Base-by-base conservation (phyloP, 2,797 vertebrate genomes). In the Pagetopsis macropterus region DNA sequence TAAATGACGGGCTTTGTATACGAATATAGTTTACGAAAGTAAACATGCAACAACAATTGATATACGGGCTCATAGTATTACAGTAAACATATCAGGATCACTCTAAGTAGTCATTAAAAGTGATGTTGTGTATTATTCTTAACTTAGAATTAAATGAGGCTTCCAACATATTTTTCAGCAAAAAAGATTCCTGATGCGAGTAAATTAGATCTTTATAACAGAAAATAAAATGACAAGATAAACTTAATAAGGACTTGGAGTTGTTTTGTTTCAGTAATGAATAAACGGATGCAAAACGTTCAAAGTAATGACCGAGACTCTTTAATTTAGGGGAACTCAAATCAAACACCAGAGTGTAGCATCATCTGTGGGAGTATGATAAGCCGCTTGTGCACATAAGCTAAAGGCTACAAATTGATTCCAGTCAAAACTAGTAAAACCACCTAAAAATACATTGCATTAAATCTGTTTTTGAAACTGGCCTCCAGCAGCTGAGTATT, bases 331-430 rank as follows among this genome's bases (percentile, higher is more conserved):
- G 5, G 3, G 8, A 33, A 79, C 65, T 65, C 23, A 45, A 41
- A 77, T 76, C 10, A 55, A 77, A 50, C 55, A 52, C 2, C 46
- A 52, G 16, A 43, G 52, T 77, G 68, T 8, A 72, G 76, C 23
- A 73, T 65, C 15, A 55, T 70, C 37, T 62, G 68, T 75, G 54
- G 78, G 74, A 40, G 69, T 57, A 48, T 58, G 62, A 71, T 40
- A 63, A 60, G 65, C 48, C 45, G 41, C 65, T 69, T 68, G 61
- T 66, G 46, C 43, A 44, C 52, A 56, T 56, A 71, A 59, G 58
- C 72, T 37, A 45, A 71, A 77, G 71, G 68, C 37, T 60, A 81
- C 71, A 76, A 62, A 80, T 64, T 52, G 69, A 82, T 87, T 74
- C 63, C 5, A 6, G 16, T 67, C 37, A 55, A 68, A 69, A 72